phyloP scores from a whole-genome alignment of 2,888 invertebrate genomes.

The Amphimallon solstitiale region DNA sequence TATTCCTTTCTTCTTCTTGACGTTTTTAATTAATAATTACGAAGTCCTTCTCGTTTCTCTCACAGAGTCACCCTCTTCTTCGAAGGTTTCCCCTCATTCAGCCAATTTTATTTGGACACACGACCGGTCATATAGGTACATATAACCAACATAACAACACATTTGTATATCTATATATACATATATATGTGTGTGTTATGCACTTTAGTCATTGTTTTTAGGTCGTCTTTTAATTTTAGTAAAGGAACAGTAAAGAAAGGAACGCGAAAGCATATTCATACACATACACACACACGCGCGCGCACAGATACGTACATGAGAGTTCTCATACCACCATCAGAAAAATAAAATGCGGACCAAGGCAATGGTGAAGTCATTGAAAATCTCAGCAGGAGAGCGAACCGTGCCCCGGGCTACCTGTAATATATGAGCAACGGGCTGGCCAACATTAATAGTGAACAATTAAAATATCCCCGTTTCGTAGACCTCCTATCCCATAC shows the following conservation, averaged over 20 bases:
- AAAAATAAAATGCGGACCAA: slow-evolving; percentile 25
- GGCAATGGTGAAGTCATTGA: slow-evolving; percentile 58
- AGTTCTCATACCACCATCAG: neutral
- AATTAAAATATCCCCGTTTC: slow-evolving; percentile 53
- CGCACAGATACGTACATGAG: neutral
- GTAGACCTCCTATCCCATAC: slow-evolving; percentile 38
- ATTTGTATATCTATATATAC: neutral
- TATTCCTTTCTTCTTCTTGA: slow-evolving; percentile 2
- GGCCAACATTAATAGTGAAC: slow-evolving; percentile 57
- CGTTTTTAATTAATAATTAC: slow-evolving; percentile 20
- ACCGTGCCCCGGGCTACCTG: slow-evolving; percentile 57
- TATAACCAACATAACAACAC: neutral
- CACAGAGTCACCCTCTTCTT: neutral
- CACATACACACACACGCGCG: neutral
- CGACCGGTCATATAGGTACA: too few relatives aligned
- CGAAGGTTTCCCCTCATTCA: neutral
- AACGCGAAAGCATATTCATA: slow-evolving; percentile 25
- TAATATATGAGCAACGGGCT: slow-evolving; percentile 60
- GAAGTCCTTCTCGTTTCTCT: neutral
- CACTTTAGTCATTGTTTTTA: slow-evolving; percentile 20
- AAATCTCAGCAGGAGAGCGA: slow-evolving; percentile 59
- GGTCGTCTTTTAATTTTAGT: slow-evolving; percentile 34
- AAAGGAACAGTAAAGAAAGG: slow-evolving; percentile 28
- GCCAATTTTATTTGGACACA: too few relatives aligned
- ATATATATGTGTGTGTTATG: too few relatives aligned